Base-by-base conservation (phyloP, 2,797 vertebrate genomes). In the Sebastes wilsoni region DNA sequence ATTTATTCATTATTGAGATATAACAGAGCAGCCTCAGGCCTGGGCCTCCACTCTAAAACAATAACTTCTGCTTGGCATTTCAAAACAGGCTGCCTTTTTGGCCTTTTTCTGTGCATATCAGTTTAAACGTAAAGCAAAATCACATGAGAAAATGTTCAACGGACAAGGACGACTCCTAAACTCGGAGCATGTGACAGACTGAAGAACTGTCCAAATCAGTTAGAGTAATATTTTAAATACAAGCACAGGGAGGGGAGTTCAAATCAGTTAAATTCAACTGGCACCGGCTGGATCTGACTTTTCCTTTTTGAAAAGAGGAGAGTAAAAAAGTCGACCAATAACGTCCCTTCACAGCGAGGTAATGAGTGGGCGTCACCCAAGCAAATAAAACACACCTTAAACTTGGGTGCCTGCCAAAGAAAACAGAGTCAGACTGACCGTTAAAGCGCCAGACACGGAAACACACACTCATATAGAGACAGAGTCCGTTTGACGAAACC, bases 301-400 rank as follows among this genome's bases (percentile, higher is more conserved):
- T 87, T 74, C 77, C 77, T 78, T 80, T 86, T 78, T 84, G 6
- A 77, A 87, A 84, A 72, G 38, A 70, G 52, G 70, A 54, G 61
- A 80, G 58, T 10, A 74, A 62, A 46, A 42, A 8, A 6, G 70
- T 8, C 10, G 8, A 70, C 72, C 84, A 83, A 79, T 80, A 66
- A 79, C 30, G 49, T 80, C 32, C 66, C 66, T 30, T 59, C 18
- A 72, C 85, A 81, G 89, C 80, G 90, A 88, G 82, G 54, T 76
- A 89, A 90, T 78, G 65, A 89, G 83, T 42, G 58, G 87, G 87
- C 30, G 75, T 64, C 66, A 83, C 68, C 25, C 9, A 12, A 66
- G 86, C 84, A 88, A 87, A 92, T 85, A 92, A 91, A 93, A 89
- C 93, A 92, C 92, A 94, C 93, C 93, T 94, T 87, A 36, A 55